Evolutionary conservation across 2,113 vertebrate genomes (phyloP), one percentile per base, ranked within the genome.

Genomic region (Hirundichthys speculiger): DNA sequence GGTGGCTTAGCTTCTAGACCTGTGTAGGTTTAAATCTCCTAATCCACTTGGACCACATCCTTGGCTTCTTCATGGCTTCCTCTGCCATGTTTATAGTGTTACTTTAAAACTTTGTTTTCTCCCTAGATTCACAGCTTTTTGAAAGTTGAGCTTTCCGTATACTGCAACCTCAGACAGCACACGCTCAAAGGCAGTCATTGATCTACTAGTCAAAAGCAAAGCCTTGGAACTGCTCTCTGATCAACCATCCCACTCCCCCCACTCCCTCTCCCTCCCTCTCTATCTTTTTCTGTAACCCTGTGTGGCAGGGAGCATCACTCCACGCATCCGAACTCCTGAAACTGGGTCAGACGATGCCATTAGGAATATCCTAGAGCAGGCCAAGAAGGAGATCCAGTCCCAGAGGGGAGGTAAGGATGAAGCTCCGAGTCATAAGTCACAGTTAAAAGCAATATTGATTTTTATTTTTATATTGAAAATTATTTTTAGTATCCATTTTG

Each of bases 311-410:
- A 99, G 97, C 89, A 99, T 99, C 91, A 99, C 98, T 39, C 98
- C 98, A 0, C 94, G 97, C 88, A 99, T 99, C 86, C 94, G 97
- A 92, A 99, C 98, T 0, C 98, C 98, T 0, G 98, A 99, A 93
- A 99, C 97, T 0, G 98, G 98, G 88, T 98, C 97, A 0, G 97
- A 99, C 13, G 97, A 99, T 0, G 97, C 97, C 89, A 99, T 99
- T 90, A 99, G 98, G 93, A 99, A 79, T 86, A 99, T 99, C 92
- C 89, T 99, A 79, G 98, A 99, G 88, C 98, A 99, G 91, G 98
- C 98, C 9, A 99, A 99, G 91, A 99, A 98, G 90, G 98, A 99
- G 89, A 98, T 99, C 10, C 97, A 99, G 91, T 98, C 95, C 0
- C 97, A 99, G 89, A 96, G 95, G 86, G 96, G 95, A 85, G 94